Conservation (phyloP, 2,797 vertebrate species). For the Erethizon dorsatum region DNA sequence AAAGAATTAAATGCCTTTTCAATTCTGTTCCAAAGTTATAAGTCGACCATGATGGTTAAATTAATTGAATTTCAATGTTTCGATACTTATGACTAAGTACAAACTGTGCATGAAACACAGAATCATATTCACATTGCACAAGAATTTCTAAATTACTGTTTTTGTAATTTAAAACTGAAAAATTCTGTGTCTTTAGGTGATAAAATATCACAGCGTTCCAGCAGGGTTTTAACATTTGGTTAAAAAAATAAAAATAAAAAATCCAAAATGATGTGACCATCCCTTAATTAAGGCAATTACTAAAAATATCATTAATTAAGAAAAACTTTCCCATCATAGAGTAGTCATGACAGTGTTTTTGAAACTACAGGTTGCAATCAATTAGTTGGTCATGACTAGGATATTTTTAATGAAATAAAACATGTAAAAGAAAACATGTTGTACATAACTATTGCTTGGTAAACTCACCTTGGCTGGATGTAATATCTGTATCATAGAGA, state of each 20-base stretch:
- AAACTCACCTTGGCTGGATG: neutral
- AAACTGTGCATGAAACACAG: neutral
- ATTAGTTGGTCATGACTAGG: conserved; percentile 57
- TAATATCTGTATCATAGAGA: neutral
- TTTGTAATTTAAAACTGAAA: conserved; percentile 37
- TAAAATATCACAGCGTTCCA: conserved; percentile 9
- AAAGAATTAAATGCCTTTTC: neutral
- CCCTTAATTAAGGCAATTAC: conserved; percentile 62
- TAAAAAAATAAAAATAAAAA: neutral
- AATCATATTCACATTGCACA: neutral
- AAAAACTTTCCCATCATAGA: conserved; percentile 76
- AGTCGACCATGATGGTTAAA: neutral
- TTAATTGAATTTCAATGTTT: neutral
- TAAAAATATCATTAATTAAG: conserved; percentile 73
- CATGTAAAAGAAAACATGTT: neutral
- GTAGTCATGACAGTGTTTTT: conserved; percentile 68
- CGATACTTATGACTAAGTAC: neutral
- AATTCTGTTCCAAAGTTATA: conserved; percentile 10
- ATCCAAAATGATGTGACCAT: conserved; percentile 33
- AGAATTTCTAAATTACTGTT: conserved; percentile 9
- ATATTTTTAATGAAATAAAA: conserved; percentile 62
- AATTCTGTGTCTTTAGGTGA: neutral
- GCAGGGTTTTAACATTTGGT: conserved; percentile 49
- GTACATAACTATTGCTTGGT: neutral
- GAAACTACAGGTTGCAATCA: conserved; percentile 37